Evolutionary conservation across 2,797 vertebrate species (phyloP), one percentile per base, ranked within the genome.

Genomic region (Labeo calbasu): DNA sequence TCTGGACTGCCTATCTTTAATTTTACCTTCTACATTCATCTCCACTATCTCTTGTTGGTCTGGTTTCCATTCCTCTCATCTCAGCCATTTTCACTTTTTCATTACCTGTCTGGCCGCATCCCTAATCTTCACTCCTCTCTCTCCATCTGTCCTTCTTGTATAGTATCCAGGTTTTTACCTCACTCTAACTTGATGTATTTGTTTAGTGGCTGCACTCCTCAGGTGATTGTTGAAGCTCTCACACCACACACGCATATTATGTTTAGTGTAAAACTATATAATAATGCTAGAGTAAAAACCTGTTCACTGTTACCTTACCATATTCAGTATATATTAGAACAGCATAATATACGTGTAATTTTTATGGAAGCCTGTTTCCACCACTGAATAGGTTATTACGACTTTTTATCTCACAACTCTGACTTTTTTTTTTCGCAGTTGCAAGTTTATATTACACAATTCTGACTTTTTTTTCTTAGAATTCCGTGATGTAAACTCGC

Each of bases 21-120:
- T 59, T 81, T 46, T n/a, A 61, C 12, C 2, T 61, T 48, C 28
- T 7, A 32, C 15, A 21, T 81, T 69, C 23, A 36, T 75, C 57
- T 23, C 5, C 63, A 66, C 21, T 48, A 43, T 53, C 23, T 66
- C 68, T 65, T n/a, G 11, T 19, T 23, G 6, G 57, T 82, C 23
- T 61, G 71, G 82, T 65, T 84, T 78, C 83, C 63, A 13, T 78
- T 13, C 23, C n/a, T 88, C 86, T 90, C 70, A 91, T 84, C 50
- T 79, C n/a, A 50, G 53, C 32, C 65, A 55, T 80, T 55, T 84
- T 79, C 53, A 40, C 76, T 84, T n/a, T 57, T 70, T 80, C 19
- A 79, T 78, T 84, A 63, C 51, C 28, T 61, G 53, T 25, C 43
- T 72, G 40, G 23, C 68, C 55, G 28, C 19, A 61, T 81, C 69